These are phyloP conservation scores for Temnothorax nylanderi DNA, from an alignment of 1,140 invertebrate genomes.

Conservation along the genomic window DNA sequence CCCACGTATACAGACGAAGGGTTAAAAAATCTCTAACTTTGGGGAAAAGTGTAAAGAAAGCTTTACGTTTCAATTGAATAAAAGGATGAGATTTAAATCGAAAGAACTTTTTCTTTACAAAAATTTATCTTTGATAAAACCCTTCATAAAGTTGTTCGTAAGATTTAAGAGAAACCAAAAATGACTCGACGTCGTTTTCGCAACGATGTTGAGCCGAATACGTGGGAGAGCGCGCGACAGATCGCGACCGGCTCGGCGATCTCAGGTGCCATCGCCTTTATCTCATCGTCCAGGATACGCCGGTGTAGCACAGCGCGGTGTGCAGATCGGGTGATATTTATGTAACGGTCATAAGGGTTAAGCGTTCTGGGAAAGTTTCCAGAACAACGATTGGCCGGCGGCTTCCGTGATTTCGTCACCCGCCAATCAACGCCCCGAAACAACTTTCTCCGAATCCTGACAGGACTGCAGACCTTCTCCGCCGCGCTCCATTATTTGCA, in stretches of 20 bases:
- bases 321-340: slow-evolving; percentile 73
- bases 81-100: not conserved
- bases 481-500: slow-evolving; percentile 39
- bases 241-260: slow-evolving; percentile 30
- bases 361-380: slow-evolving; percentile 78
- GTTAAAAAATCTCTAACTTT: not conserved
- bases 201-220: not conserved
- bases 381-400: slow-evolving; percentile 74
- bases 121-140: not conserved
- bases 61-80: not conserved
- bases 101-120: not conserved
- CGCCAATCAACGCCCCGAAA: slow-evolving; percentile 77
- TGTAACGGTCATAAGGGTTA: slow-evolving; percentile 78
- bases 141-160: not conserved
- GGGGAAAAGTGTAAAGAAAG: not conserved
- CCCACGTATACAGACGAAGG: too few relatives aligned
- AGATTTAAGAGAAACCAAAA: not conserved
- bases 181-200: not conserved
- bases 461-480: slow-evolving; percentile 62
- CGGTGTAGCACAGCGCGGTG: slow-evolving; percentile 50
- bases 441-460: slow-evolving; percentile 80
- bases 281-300: slow-evolving; percentile 64
- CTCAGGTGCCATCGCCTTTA: slow-evolving; percentile 47
- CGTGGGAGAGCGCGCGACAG: slow-evolving; percentile 59
- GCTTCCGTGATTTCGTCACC: slow-evolving; percentile 80